Conservation (phyloP, 2,113 vertebrate genomes). For the Natator depressus region DNA sequence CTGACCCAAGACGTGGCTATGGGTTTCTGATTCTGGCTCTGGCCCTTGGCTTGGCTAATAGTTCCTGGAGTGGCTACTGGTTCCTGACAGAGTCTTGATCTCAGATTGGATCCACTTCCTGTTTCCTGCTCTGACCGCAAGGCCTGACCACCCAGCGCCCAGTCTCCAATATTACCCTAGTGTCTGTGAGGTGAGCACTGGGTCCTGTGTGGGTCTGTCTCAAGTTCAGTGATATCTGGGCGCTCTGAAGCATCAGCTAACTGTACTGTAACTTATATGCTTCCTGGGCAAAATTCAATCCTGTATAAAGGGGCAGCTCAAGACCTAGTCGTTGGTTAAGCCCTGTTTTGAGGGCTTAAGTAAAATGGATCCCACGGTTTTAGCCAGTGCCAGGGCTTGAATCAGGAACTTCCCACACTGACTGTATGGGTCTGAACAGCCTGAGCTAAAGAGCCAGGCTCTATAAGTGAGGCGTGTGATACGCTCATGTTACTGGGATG, state of each 20-base stretch:
- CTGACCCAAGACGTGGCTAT: too few relatives aligned
- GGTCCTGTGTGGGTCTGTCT: background rate
- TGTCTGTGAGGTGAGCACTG: too few relatives aligned
- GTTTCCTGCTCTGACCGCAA: too few relatives aligned
- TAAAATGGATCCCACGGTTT: background rate
- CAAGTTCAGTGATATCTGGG: background rate
- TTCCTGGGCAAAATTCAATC: background rate
- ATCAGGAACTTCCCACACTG: background rate
- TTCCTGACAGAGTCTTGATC: too few relatives aligned
- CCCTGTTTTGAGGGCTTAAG: background rate
- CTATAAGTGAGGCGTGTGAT: background rate
- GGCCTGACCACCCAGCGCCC: too few relatives aligned
- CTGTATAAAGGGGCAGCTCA: background rate
- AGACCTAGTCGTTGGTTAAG: background rate
- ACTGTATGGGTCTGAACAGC: background rate
- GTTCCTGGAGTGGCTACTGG: too few relatives aligned
- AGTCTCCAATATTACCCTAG: too few relatives aligned
- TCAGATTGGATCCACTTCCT: too few relatives aligned
- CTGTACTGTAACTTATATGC: too few relatives aligned
- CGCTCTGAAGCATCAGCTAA: background rate
- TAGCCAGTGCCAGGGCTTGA: background rate
- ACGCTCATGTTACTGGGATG: background rate
- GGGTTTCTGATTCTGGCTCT: too few relatives aligned
- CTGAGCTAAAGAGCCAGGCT: background rate
- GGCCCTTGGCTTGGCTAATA: too few relatives aligned